A percentile compares a stretch with the other conserved stretches of the same genome.
Evolutionary conservation across 2,888 invertebrate species (phyloP).

Genomic region (Pyrochroa serraticornis): DNA sequence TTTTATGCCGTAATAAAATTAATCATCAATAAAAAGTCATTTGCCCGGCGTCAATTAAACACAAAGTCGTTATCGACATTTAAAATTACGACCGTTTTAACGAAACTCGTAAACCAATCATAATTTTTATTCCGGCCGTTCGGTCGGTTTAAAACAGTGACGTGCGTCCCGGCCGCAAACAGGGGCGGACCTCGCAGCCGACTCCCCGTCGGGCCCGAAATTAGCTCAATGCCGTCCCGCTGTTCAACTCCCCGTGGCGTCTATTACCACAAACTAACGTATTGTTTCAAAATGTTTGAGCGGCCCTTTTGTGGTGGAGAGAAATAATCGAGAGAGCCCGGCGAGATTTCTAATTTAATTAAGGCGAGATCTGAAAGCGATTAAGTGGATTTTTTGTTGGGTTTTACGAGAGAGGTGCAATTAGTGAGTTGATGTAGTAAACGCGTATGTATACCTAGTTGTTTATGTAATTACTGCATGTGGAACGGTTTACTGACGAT

Average conservation of each 20-base stretch:
- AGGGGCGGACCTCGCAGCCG: constrained; percentile 45
- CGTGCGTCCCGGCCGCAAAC: constrained; percentile 29
- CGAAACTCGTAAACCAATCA: neutral
- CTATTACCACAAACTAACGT: constrained; percentile 57
- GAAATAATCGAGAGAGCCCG: constrained; percentile 47
- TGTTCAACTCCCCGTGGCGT: constrained; percentile 46
- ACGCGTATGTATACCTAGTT: constrained; percentile 8
- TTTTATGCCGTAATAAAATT: constrained; percentile 29
- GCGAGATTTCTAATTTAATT: constrained; percentile 55
- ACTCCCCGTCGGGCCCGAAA: constrained; percentile 49
- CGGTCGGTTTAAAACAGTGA: neutral
- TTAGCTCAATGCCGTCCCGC: constrained; percentile 54
- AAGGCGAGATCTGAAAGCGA: constrained; percentile 3
- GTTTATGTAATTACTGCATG: constrained; percentile 11
- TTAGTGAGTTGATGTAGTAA: neutral
- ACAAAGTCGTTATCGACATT: constrained; percentile 28
- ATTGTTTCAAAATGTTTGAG: constrained; percentile 54
- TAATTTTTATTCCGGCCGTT: constrained; percentile 5
- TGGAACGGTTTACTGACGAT: neutral
- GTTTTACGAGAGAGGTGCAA: neutral
- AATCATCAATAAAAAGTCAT: constrained; percentile 26
- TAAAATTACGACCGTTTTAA: constrained; percentile 16
- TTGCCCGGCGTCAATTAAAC: constrained; percentile 3
- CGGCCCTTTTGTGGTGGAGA: constrained; percentile 49
- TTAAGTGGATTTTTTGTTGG: constrained; percentile 3